A percentile compares a stretch with the other conserved stretches of the same genome.
These are phyloP conservation scores for Hirundichthys speculiger DNA, from an alignment of 2,113 vertebrate species.

Conservation along the genomic window DNA sequence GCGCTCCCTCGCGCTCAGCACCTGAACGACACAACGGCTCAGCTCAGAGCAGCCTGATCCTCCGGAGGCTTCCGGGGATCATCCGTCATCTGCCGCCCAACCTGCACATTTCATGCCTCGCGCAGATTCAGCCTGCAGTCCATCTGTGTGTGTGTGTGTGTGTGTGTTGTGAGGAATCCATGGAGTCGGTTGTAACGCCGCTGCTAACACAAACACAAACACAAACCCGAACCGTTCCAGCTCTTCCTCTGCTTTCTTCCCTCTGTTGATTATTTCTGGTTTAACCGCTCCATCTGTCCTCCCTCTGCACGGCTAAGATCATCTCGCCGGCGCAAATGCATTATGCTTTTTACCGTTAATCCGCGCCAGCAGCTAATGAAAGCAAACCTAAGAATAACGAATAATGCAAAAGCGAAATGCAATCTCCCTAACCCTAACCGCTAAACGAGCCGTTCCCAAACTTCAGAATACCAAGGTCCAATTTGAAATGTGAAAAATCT, in stretches of 20 bases:
- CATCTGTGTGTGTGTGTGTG: constrained; percentile 9
- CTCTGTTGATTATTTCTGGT: constrained; percentile 11
- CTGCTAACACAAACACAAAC: constrained; percentile 28
- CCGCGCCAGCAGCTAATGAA: background rate
- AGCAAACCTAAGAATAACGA: no score
- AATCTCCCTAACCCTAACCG: no score
- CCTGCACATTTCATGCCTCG: constrained; percentile 29
- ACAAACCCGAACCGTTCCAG: background rate
- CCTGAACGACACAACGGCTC: constrained; percentile 13
- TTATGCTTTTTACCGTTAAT: background rate
- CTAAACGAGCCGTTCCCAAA: no score
- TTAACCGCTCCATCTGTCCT: constrained; percentile 1
- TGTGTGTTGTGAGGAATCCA: background rate
- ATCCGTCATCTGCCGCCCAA: constrained; percentile 53
- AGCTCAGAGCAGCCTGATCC: constrained; percentile 20
- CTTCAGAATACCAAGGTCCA: no score
- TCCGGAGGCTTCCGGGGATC: constrained; percentile 41
- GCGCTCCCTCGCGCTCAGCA: background rate
- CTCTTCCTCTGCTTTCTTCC: background rate
- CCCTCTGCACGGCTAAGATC: background rate
- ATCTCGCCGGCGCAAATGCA: background rate
- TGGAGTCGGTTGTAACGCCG: background rate
- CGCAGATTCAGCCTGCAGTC: constrained; percentile 9
- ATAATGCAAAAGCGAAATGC: no score
- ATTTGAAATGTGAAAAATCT: no score